Conservation (phyloP, 1,140 invertebrate genomes). For the Pseudoatta argentina region DNA sequence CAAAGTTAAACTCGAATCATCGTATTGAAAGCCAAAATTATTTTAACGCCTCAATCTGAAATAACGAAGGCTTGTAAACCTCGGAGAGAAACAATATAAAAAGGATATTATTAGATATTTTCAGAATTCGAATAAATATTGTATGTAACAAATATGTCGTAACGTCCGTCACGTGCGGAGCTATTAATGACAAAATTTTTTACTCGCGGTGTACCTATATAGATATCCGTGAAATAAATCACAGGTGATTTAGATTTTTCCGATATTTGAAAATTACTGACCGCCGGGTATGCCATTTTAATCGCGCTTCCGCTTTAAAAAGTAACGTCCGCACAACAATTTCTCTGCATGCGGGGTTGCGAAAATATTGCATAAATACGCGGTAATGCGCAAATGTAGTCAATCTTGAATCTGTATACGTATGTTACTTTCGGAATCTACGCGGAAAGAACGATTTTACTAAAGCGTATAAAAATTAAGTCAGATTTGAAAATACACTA, state of each 20-base stretch:
- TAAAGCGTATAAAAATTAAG: too few relatives aligned
- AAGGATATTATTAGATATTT: background rate
- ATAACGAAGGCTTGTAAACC: background rate
- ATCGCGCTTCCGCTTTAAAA: slow-evolving; percentile 41
- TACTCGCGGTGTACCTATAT: background rate
- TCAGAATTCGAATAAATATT: background rate
- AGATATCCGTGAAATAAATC: slow-evolving; percentile 33
- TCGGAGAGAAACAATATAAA: background rate
- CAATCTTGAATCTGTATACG: background rate
- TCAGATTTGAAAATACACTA: too few relatives aligned
- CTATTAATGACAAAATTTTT: slow-evolving; percentile 25
- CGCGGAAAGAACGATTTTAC: too few relatives aligned
- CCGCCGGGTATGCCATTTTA: slow-evolving; percentile 23
- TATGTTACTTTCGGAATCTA: background rate
- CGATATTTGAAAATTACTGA: slow-evolving; percentile 27
- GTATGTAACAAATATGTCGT: background rate
- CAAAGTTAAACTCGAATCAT: background rate
- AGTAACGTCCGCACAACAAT: slow-evolving; percentile 16
- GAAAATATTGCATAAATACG: slow-evolving; percentile 38
- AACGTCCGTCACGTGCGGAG: background rate
- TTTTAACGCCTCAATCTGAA: background rate
- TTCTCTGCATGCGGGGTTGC: slow-evolving; percentile 19
- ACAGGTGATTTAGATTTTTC: slow-evolving; percentile 35
- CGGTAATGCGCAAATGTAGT: slow-evolving; percentile 3
- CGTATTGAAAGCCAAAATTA: background rate